Conservation (phyloP, 2,797 vertebrate species). For the Petrocephalus sullivani region DNA sequence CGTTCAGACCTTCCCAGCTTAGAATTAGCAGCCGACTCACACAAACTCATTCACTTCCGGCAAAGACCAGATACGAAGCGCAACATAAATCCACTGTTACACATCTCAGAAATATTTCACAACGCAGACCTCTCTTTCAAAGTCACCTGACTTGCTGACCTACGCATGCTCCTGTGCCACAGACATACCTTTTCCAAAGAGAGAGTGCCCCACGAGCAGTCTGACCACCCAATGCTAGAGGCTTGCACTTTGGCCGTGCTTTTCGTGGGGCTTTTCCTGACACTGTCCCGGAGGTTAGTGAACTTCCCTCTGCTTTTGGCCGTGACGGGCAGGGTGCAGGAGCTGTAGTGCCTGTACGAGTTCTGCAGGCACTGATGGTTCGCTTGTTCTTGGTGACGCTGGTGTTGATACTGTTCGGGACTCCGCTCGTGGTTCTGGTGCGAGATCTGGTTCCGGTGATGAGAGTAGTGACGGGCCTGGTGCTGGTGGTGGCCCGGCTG, state of each 20-base stretch:
- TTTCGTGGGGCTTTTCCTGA: slow-evolving; percentile 81
- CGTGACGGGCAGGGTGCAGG: slow-evolving; percentile 60
- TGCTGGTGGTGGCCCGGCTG: slow-evolving; percentile 40
- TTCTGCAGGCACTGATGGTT: slow-evolving; percentile 20
- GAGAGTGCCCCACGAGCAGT: slow-evolving; percentile 56
- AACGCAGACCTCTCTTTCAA: not conserved
- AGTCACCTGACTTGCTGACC: not conserved
- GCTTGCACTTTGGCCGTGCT: slow-evolving; percentile 69
- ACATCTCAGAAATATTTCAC: not conserved
- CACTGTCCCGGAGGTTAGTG: slow-evolving; percentile 76
- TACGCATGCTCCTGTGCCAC: not conserved
- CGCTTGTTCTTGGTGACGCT: slow-evolving; percentile 26
- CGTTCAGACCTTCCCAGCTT: not conserved
- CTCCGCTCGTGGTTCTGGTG: slow-evolving; percentile 33
- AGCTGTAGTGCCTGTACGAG: slow-evolving; percentile 42
- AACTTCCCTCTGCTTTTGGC: slow-evolving; percentile 67
- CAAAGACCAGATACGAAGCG: not conserved
- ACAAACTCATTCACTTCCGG: not conserved
- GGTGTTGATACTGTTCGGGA: not conserved
- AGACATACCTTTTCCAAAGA: slow-evolving; percentile 62
- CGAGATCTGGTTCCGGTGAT: not conserved
- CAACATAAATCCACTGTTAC: not conserved
- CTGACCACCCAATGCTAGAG: slow-evolving; percentile 49
- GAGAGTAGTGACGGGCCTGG: slow-evolving; percentile 37
- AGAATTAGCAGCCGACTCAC: not conserved